Evolutionary conservation across 2,113 vertebrate genomes (phyloP).

Genomic region (Gobiocypris rarus): DNA sequence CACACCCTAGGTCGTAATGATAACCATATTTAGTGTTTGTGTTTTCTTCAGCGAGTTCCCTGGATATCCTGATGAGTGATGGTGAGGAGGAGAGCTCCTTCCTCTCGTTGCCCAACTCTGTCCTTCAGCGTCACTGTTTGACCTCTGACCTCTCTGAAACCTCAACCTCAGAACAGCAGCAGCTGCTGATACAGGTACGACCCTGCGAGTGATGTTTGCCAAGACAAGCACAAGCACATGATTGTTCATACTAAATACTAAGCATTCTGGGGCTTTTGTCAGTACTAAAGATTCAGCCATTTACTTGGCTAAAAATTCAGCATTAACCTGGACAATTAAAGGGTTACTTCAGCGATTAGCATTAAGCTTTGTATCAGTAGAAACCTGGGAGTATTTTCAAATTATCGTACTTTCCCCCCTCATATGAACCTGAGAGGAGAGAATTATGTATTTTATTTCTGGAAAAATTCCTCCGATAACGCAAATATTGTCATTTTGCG

Average conservation of each 20-base stretch:
- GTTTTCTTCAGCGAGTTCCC: constrained; percentile 67
- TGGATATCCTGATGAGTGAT: constrained; percentile 73
- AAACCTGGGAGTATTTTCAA: too few species aligned
- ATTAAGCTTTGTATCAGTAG: too few species aligned
- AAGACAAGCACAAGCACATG: too few species aligned
- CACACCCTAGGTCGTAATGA: too few species aligned
- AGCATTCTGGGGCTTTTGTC: neutral
- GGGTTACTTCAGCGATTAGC: too few species aligned
- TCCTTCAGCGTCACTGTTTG: constrained; percentile 75
- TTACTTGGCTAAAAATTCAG: neutral
- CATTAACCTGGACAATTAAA: neutral
- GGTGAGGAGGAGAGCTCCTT: constrained; percentile 73
- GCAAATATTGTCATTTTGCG: too few species aligned
- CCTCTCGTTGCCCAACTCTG: constrained; percentile 66
- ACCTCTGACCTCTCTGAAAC: constrained; percentile 70
- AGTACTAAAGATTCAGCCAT: neutral
- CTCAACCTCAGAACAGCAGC: constrained; percentile 61
- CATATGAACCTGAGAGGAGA: too few species aligned
- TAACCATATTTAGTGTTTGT: too few species aligned
- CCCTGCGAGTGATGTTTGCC: too few species aligned
- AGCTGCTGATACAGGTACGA: constrained; percentile 76
- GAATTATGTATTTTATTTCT: too few species aligned
- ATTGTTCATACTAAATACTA: neutral
- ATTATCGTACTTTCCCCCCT: too few species aligned
- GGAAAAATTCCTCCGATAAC: too few species aligned